Base-by-base conservation (phyloP, 1,140 invertebrate genomes). In the Tetraneura akinire region DNA sequence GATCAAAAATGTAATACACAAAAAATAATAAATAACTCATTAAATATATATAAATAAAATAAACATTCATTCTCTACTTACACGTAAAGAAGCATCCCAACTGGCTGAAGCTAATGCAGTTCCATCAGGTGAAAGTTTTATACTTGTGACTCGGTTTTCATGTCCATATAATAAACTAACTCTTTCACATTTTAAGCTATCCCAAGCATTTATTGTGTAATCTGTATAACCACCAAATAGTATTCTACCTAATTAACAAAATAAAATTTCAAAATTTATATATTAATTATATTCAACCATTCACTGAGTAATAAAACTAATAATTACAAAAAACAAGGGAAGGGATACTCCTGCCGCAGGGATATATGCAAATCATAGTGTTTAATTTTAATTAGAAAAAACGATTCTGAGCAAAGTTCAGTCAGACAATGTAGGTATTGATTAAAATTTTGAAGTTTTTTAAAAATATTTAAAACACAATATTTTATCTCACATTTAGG, bases 211-310 rank as follows among this genome's bases (percentile, higher is more conserved):
- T 29, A 99, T 94, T 23, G 96, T 98, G 86, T 99, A 98, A 87
- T 99, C 98, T 87, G 97, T 97, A 88, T 99, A 99, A 68, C 97
- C 98, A 82, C 97, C 97, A 88, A 99, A 99, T 82, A 99, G 88
- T 71, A 99, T 87, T 16, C 97, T 92, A 29, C 97, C 94, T 93
- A 83, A 23, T 23, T 5, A 70, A 80, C 47, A 45, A 82, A n/a
- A 53, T 3, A n/a, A 29, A 49, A 13, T 49, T 80, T 10, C 18
- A 62, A 29, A 42, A 66, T 66, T 21, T 60, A 29, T 26, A 23
- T 23, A 0, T 16, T 26, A 57, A 23, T 23, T 13, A 5, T 55
- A 21, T 55, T 10, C 11, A 53, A 23, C 21, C 10, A 21, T 3
- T 57, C 14, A 57, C 4, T 26, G 14, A 23, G 14, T 26, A 37